phyloP scores from a whole-genome alignment of 2,888 invertebrate genomes.

The Metellina segmentata region DNA sequence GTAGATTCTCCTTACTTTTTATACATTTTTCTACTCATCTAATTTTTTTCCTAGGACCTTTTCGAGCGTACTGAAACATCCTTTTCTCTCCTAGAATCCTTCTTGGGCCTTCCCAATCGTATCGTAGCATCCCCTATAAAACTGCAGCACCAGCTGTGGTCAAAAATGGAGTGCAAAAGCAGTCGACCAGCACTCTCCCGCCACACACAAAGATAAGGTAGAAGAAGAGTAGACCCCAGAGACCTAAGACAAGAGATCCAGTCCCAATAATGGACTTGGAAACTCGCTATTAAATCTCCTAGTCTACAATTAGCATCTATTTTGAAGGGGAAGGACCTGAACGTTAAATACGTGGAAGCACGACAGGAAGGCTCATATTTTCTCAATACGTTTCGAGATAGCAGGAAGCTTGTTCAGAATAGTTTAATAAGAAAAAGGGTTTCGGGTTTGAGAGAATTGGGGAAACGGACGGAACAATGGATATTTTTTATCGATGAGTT shows the following conservation, averaged over 20 bases:
- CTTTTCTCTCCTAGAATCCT: neutral
- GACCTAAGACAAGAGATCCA: neutral
- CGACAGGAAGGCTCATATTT: neutral
- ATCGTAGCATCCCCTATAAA: neutral
- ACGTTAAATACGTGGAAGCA: neutral
- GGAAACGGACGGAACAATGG: neutral
- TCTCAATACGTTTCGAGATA: neutral
- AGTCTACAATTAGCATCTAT: conserved; percentile 42
- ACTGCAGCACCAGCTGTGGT: neutral
- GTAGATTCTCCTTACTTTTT: too few species aligned
- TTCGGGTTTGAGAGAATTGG: neutral
- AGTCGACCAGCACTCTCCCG: neutral
- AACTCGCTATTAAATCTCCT: conserved; percentile 27
- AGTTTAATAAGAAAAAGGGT: neutral
- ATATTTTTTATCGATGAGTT: neutral
- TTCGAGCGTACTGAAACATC: too few species aligned
- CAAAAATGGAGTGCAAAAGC: neutral
- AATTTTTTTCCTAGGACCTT: too few species aligned
- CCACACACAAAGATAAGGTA: neutral
- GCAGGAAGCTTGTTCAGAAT: neutral
- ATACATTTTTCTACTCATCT: too few species aligned
- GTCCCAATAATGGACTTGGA: conserved; percentile 33
- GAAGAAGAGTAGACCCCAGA: conserved; percentile 7
- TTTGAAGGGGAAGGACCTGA: neutral
- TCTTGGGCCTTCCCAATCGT: neutral